A percentile compares a stretch with the other conserved stretches of the same genome.
Conservation (phyloP, 2,113 vertebrate genomes). For the Chitala chitala region DNA sequence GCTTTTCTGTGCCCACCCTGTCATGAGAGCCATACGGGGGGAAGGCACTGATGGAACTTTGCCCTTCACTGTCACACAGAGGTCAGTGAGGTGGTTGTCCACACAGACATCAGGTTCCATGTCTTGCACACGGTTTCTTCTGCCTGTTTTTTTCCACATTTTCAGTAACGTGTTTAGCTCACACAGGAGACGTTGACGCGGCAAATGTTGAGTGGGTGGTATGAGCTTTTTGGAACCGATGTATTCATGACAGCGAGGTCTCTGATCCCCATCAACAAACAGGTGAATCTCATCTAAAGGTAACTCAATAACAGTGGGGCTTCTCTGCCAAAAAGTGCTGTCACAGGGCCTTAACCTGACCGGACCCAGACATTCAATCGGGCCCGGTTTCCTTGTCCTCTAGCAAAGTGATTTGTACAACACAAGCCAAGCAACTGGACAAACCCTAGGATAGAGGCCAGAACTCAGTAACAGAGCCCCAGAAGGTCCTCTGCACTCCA, state of each 20-base stretch:
- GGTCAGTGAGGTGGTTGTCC: constrained; percentile 16
- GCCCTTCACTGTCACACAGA: background rate
- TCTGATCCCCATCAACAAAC: background rate
- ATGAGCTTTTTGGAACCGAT: too few relatives aligned
- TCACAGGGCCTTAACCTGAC: constrained; percentile 17
- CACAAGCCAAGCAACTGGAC: background rate
- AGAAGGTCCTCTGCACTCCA: too few relatives aligned
- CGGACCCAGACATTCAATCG: constrained; percentile 21
- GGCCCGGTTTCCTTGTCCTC: constrained; percentile 16
- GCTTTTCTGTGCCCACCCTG: too few relatives aligned
- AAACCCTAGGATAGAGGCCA: background rate
- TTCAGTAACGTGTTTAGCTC: background rate
- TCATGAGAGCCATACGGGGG: background rate
- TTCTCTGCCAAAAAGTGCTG: background rate
- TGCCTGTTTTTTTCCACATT: background rate
- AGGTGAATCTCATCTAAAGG: background rate
- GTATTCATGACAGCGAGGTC: background rate
- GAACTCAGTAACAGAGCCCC: too few relatives aligned
- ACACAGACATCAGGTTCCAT: background rate
- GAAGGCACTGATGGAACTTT: background rate
- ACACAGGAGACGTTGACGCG: too few relatives aligned
- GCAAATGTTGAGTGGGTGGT: too few relatives aligned
- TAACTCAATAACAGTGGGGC: constrained; percentile 7
- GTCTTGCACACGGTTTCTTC: background rate
- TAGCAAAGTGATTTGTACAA: constrained; percentile 20